A percentile compares a stretch with the other conserved stretches of the same genome.
phyloP scores from a whole-genome alignment of 2,113 vertebrate genomes.

The Hydropotes inermis region DNA sequence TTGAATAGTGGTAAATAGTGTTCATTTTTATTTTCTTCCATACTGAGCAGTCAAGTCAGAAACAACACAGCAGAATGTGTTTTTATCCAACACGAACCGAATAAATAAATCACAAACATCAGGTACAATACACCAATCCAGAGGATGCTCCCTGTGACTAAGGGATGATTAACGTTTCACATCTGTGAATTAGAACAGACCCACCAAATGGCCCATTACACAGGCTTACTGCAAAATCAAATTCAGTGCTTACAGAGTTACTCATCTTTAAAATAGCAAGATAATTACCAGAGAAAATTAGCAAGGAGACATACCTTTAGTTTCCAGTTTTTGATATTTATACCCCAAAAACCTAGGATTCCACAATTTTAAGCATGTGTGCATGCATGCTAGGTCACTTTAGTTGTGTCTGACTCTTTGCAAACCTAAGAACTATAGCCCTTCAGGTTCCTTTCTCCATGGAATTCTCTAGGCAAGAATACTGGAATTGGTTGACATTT shows the following conservation, averaged over 20 bases:
- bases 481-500: neutral
- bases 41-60: neutral
- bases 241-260: neutral
- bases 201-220: neutral
- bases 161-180: slow-evolving; percentile 1
- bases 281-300: neutral
- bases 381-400: neutral
- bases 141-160: slow-evolving; percentile 5
- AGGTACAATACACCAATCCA: neutral
- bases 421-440: neutral
- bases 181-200: neutral
- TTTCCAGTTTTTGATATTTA: neutral
- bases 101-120: slow-evolving; percentile 19
- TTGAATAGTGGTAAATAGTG: neutral
- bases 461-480: neutral
- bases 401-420: no score
- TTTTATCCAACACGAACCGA: neutral
- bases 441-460: neutral
- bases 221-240: neutral
- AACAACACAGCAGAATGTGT: neutral
- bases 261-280: neutral
- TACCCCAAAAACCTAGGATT: neutral
- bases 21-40: slow-evolving; percentile 5
- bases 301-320: neutral
- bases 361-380: neutral